Percentiles rank a stretch among this genome's conserved stretches.
Conservation (phyloP, 1,140 invertebrate genomes). For the Pteromalus puparum region DNA sequence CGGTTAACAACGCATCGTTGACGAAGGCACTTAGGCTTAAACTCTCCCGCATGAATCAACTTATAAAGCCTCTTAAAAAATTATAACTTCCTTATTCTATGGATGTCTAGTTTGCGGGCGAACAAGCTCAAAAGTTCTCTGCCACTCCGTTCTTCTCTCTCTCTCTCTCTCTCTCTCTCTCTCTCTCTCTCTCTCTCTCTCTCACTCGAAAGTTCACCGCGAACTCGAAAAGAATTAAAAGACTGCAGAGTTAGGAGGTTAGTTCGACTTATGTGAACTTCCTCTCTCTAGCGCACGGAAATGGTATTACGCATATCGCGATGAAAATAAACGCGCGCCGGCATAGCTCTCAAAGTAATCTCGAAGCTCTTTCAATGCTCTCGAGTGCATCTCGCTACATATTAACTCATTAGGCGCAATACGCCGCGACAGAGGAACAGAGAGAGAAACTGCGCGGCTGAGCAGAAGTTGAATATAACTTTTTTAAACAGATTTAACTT, state of each 20-base stretch:
- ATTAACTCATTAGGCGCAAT: neutral
- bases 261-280: neutral
- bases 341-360: neutral
- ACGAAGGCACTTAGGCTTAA: neutral
- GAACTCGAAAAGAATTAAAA: constrained; percentile 1
- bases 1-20: neutral
- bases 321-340: neutral
- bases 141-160: neutral
- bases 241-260: neutral
- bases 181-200: neutral
- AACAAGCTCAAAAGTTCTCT: neutral
- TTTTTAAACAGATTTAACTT: neutral
- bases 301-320: neutral
- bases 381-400: neutral
- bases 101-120: neutral
- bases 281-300: too few species aligned
- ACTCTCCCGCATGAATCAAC: neutral
- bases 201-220: neutral
- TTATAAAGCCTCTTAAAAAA: constrained; percentile 14
- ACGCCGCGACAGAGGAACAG: too few species aligned
- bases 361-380: neutral
- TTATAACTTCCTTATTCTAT: constrained; percentile 8
- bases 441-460: too few species aligned
- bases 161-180: neutral
- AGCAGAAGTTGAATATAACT: neutral